Evolutionary conservation across 1,140 invertebrate genomes (phyloP), one percentile per base, ranked within the genome.

Genomic region (Brachionus asplanchnoidis): DNA sequence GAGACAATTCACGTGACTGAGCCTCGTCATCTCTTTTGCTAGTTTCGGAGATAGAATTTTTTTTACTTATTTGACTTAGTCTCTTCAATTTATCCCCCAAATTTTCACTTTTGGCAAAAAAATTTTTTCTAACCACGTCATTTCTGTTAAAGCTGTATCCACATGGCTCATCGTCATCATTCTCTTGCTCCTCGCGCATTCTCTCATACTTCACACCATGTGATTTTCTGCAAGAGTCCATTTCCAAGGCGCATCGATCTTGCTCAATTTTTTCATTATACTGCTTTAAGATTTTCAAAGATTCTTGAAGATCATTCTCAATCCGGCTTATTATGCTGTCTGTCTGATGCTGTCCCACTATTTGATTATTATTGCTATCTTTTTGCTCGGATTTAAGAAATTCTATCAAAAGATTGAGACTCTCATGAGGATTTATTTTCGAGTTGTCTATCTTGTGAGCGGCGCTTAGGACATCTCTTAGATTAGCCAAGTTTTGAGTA

Each of bases 351-450:
- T 77, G 42, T 9, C 11, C 14, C 23, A 46, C 3, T 40, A 73
- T 73, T 77, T 46, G 42, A 50, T 50, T 77, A 20, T 77, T 77
- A 50, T 77, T 77, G 36, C n/a, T 73, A 68, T 68, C 66, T 68
- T 32, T 68, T 68, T 68, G 26, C 20, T 77, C 73, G 12, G 26
- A 36, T 50, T 28, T 77, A 14, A 77, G 20, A 50, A 77, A 77
- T 9, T 77, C 73, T 50, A 77, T 77, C 20, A 77, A 36, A 50
- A 77, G 11, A 77, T 77, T 77, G 8, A 77, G 42, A 73, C 36
- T 73, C 17, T 73, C 42, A 14, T 77, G 26, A 46, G 42, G 40
- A 14, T 77, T 77, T 50, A 50, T 50, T 77, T 53, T 77, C 20
- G 20, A 11, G 12, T 77, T 28, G 11, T 46, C 50, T 20, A 23